phyloP scores from a whole-genome alignment of 2,797 vertebrate species.

The Odontamblyopus rebecca region DNA sequence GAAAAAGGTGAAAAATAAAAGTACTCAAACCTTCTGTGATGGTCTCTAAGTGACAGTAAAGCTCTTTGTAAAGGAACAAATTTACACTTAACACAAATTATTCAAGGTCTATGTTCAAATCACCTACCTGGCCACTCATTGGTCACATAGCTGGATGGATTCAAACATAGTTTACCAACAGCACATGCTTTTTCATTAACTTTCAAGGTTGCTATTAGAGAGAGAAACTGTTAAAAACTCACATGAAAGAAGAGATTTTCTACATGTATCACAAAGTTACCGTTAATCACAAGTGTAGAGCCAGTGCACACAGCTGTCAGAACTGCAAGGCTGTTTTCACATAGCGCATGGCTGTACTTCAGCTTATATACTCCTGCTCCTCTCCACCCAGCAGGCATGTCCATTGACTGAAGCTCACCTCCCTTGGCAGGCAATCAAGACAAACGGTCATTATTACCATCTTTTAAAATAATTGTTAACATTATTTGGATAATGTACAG shows the following conservation, averaged over 20 bases:
- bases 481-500: neutral
- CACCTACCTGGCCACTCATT: constrained; percentile 78
- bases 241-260: too few species aligned
- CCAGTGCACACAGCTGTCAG: constrained; percentile 86
- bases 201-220: constrained; percentile 82
- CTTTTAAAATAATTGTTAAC: neutral
- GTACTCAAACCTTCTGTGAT: neutral
- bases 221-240: neutral
- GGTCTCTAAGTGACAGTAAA: neutral
- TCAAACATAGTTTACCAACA: constrained; percentile 82
- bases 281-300: constrained; percentile 82
- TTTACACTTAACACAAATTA: neutral
- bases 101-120: constrained; percentile 4
- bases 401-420: constrained; percentile 65
- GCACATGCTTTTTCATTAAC: constrained; percentile 73
- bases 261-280: constrained; percentile 61
- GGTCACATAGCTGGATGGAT: constrained; percentile 79
- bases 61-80: neutral
- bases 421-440: constrained; percentile 66
- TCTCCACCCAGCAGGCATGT: constrained; percentile 89
- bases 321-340: constrained; percentile 78
- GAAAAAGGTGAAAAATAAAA: neutral
- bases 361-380: constrained; percentile 79
- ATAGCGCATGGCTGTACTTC: constrained; percentile 87
- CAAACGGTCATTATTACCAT: neutral